These are phyloP conservation scores for Volucella inflata DNA, from an alignment of 2,888 invertebrate genomes.

Conservation along the genomic window DNA sequence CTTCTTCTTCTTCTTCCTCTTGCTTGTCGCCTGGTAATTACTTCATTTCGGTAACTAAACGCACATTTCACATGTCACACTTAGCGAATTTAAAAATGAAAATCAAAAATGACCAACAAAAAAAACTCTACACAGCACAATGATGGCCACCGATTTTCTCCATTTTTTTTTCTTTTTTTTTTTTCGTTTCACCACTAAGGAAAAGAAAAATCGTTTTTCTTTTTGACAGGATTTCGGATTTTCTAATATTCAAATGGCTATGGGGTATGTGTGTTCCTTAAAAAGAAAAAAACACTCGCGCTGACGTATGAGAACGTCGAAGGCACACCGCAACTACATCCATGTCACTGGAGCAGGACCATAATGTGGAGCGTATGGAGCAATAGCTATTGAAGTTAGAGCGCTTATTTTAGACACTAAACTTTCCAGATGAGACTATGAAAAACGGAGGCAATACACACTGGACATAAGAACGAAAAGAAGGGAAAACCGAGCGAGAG, in stretches of 20 bases:
- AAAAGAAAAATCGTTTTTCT: too few species aligned
- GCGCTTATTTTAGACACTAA: too few species aligned
- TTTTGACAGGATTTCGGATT: constrained; percentile 24
- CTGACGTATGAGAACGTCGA: constrained; percentile 31
- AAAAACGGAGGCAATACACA: constrained; percentile 27
- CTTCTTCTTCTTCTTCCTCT: constrained; percentile 21
- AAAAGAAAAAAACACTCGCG: constrained; percentile 3
- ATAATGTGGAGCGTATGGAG: constrained; percentile 14
- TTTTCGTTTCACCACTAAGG: too few species aligned
- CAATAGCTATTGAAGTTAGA: constrained; percentile 6
- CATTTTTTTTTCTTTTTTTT: constrained; percentile 28
- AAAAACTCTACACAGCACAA: constrained; percentile 29
- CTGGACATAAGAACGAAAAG: constrained; percentile 11
- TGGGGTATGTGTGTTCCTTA: background rate
- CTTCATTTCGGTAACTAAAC: constrained; percentile 50
- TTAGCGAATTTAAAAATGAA: constrained; percentile 21
- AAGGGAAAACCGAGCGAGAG: constrained; percentile 5
- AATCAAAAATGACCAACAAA: background rate
- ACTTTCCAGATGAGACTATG: too few species aligned
- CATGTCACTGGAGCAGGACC: constrained; percentile 44
- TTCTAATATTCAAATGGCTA: background rate
- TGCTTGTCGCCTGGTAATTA: constrained; percentile 48
- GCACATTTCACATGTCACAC: constrained; percentile 67
- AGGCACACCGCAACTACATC: constrained; percentile 22
- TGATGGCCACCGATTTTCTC: constrained; percentile 44